Evolutionary conservation across 2,888 invertebrate species (phyloP), one percentile per base, ranked within the genome.

Genomic region (Theretra japonica): DNA sequence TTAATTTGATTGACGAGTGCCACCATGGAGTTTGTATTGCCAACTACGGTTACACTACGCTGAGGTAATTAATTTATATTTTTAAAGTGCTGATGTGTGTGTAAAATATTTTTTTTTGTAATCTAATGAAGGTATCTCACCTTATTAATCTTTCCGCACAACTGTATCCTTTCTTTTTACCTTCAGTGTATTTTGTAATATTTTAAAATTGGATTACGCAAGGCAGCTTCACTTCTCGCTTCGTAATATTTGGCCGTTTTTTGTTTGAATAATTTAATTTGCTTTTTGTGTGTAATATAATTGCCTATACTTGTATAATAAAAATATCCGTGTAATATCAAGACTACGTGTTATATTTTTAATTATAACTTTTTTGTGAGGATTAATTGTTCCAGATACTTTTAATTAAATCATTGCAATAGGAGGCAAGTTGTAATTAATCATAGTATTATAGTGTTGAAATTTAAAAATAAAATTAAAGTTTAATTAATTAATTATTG

Each of bases 11-110:
- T 79, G 77, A 75, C 80, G 80, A 84, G 86, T 88, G 86, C 75
- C 73, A 79, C 75, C 80, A 88, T 91, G 92, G 91, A 90, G 88
- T 87, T 86, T 79, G 77, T 83, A 76, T 82, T 81, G 79, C 79
- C 75, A 72, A 70, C 69, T 69, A 48, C 70, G 71, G 74, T 73
- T 75, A 77, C 78, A 75, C 79, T 74, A 73, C 77, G 75, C 70
- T 82, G 81, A 88, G 89, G 88, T 89, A 88, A 77, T 77, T 73
- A 41, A 41, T 59, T 70, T 58, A 56, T 68, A 17, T 53, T 68
- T 58, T 19, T 56, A 19, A n/a, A 11, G 30, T 21, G 53, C n/a
- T 69, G 19, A 28, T 33, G 19, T 69, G 28, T 5, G 11, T 33
- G 19, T n/a, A 5, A n/a, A 33, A n/a, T 30, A 4, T n/a, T 33